Evolutionary conservation across 1,140 invertebrate genomes (phyloP).

Genomic region (Antheraea mylitta): DNA sequence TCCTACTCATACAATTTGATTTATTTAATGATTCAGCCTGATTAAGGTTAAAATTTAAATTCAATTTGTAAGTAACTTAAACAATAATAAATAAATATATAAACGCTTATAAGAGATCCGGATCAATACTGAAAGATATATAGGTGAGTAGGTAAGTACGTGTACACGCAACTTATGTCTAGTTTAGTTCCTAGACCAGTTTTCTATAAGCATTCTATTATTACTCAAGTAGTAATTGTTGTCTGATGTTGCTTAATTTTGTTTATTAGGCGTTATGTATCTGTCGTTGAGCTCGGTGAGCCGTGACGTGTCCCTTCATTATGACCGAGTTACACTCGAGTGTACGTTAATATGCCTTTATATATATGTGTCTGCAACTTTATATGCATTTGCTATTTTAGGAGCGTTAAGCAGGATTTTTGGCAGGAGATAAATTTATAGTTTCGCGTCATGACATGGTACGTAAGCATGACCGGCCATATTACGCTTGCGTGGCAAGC

Average conservation of each 20-base stretch:
- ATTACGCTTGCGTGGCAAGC: too few species aligned
- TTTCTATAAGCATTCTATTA: slow-evolving; percentile 47
- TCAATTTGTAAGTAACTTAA: too few species aligned
- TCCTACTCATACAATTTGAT: too few species aligned
- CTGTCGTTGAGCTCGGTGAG: slow-evolving; percentile 23
- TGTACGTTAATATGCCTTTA: neutral
- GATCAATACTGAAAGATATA: neutral
- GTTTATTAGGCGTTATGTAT: slow-evolving; percentile 40
- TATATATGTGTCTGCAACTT: neutral
- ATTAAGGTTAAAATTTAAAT: too few species aligned
- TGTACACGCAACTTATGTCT: slow-evolving; percentile 31
- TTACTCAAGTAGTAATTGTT: slow-evolving; percentile 56
- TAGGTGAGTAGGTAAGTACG: slow-evolving; percentile 4
- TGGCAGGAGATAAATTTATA: too few species aligned
- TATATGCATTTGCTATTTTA: too few species aligned
- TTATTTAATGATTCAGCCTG: too few species aligned
- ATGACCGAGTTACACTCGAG: neutral
- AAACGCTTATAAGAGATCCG: neutral
- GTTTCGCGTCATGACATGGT: too few species aligned
- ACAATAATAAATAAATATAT: too few species aligned
- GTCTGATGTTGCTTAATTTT: slow-evolving; percentile 51
- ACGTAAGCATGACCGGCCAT: too few species aligned
- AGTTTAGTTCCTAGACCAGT: slow-evolving; percentile 45
- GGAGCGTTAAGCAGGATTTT: too few species aligned
- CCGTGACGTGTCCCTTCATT: slow-evolving; percentile 8